These are phyloP conservation scores for Gouania willdenowi DNA, from an alignment of 2,797 vertebrate genomes.

Conservation along the genomic window DNA sequence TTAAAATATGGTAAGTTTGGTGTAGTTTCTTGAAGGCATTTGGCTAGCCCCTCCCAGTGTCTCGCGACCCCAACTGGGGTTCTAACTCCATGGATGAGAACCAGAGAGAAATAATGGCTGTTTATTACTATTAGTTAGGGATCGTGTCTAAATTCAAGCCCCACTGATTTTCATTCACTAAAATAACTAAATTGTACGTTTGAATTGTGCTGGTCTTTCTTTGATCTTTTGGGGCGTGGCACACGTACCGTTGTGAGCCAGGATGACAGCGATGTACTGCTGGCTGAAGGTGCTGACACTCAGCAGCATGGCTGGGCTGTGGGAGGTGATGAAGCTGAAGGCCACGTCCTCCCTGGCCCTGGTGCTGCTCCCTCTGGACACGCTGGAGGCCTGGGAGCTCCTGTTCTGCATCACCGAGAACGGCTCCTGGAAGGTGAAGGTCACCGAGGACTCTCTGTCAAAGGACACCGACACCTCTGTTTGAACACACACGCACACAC, in stretches of 20 bases:
- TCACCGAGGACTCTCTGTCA: constrained; percentile 86
- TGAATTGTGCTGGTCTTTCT: too few species aligned
- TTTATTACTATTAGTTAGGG: too few species aligned
- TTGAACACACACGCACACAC: not conserved
- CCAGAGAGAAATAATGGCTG: too few species aligned
- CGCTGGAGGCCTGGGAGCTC: constrained; percentile 79
- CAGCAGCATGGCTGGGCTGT: constrained; percentile 87
- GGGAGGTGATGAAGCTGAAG: constrained; percentile 88
- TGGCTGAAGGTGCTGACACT: constrained; percentile 86
- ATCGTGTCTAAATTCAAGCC: too few species aligned
- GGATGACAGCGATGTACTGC: constrained; percentile 87
- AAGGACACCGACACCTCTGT: constrained; percentile 94
- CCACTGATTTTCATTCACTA: too few species aligned
- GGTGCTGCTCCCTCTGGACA: constrained; percentile 72
- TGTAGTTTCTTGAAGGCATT: too few species aligned
- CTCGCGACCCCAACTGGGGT: too few species aligned
- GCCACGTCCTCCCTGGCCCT: constrained; percentile 84
- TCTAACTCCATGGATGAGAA: too few species aligned
- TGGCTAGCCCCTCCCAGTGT: too few species aligned
- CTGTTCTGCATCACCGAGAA: constrained; percentile 91
- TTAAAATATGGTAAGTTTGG: too few species aligned
- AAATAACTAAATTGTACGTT: too few species aligned
- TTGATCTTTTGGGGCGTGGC: too few species aligned
- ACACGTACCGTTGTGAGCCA: constrained; percentile 88
- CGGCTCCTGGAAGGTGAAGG: constrained; percentile 91